These are phyloP conservation scores for Nematolebias whitei DNA, from an alignment of 2,113 vertebrate genomes.

Conservation along the genomic window DNA sequence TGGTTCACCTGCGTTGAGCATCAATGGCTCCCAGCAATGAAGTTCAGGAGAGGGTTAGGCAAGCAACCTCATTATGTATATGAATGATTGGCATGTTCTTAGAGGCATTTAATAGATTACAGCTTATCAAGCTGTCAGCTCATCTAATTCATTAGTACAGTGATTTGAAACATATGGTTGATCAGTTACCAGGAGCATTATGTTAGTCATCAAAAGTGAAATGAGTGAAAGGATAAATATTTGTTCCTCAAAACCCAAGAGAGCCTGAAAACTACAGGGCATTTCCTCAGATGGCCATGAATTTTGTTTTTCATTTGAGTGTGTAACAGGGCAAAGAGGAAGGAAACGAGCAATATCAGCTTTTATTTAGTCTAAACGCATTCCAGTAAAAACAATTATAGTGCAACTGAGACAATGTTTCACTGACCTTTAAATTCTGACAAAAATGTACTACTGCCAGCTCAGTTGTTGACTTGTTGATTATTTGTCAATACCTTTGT, in stretches of 20 bases:
- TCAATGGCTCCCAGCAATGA: neutral
- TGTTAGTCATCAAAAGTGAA: slow-evolving; percentile 9
- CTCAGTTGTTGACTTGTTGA: neutral
- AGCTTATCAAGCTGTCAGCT: slow-evolving; percentile 51
- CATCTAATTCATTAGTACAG: slow-evolving; percentile 35
- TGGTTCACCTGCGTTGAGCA: neutral
- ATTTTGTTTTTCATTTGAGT: neutral
- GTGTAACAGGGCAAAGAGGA: neutral
- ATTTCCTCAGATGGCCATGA: neutral
- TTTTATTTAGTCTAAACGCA: neutral
- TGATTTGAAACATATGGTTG: slow-evolving; percentile 33
- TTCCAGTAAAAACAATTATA: no score
- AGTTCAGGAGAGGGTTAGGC: slow-evolving; percentile 2
- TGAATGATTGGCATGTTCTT: slow-evolving; percentile 47
- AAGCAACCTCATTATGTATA: slow-evolving; percentile 34
- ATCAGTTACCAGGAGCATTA: slow-evolving; percentile 14
- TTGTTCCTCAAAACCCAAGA: slow-evolving; percentile 7
- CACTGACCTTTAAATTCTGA: neutral
- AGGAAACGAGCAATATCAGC: neutral
- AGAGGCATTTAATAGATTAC: slow-evolving; percentile 36
- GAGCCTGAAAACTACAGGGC: neutral
- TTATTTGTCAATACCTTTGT: neutral
- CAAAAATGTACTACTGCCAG: no score
- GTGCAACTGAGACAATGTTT: no score
- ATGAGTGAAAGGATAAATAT: slow-evolving; percentile 7